A percentile compares a stretch with the other conserved stretches of the same genome.
These are phyloP conservation scores for Chelon auratus DNA, from an alignment of 2,797 vertebrate species.

Conservation along the genomic window DNA sequence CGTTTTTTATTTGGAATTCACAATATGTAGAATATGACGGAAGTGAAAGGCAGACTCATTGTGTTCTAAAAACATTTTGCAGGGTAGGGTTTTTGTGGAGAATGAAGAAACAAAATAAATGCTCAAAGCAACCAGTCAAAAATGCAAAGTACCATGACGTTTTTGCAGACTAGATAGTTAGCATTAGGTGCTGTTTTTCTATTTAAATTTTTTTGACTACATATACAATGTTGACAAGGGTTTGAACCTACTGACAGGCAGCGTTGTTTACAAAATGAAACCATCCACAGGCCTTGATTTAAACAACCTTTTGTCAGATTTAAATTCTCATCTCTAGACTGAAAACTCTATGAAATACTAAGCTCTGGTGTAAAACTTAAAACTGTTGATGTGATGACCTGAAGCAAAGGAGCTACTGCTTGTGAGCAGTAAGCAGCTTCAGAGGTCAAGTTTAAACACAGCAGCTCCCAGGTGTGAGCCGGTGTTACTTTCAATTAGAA, in stretches of 20 bases:
- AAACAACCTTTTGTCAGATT: not conserved
- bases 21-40: conserved; percentile 25
- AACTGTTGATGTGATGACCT: not conserved
- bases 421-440: not conserved
- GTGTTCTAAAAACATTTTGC: conserved; percentile 15
- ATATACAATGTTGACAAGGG: not conserved
- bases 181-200: conserved; percentile 13
- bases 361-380: conserved; percentile 9
- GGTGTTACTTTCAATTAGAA: conserved; percentile 24
- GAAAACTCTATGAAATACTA: not conserved
- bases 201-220: not conserved
- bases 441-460: conserved; percentile 25
- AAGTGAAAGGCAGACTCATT: conserved; percentile 22
- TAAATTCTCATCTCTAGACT: not conserved
- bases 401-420: not conserved
- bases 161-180: conserved; percentile 15
- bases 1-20: conserved; percentile 40
- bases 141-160: conserved; percentile 1
- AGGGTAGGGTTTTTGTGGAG: conserved; percentile 11
- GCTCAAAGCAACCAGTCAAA: conserved; percentile 17
- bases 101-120: not conserved
- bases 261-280: conserved; percentile 54
- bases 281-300: conserved; percentile 41
- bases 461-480: conserved; percentile 25
- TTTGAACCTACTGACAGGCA: conserved; percentile 5